phyloP scores from a whole-genome alignment of 2,888 invertebrate species.

The Andrena camellia region DNA sequence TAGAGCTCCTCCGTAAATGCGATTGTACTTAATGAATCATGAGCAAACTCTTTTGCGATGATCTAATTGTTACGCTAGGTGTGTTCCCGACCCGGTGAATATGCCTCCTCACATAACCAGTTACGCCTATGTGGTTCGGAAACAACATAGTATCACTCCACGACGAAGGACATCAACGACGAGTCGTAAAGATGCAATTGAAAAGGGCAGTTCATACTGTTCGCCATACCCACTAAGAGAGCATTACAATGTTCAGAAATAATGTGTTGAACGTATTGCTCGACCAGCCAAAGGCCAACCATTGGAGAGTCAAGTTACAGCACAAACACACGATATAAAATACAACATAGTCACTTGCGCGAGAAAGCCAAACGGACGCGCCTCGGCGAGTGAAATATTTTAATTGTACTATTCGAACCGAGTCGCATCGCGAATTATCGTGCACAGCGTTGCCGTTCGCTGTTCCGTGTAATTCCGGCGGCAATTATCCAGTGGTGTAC shows the following conservation, averaged over 20 bases:
- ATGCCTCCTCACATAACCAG: slow-evolving; percentile 54
- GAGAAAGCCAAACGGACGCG: slow-evolving; percentile 59
- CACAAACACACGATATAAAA: slow-evolving; percentile 59
- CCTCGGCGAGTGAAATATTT: slow-evolving; percentile 49
- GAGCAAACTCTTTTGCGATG: slow-evolving; percentile 67
- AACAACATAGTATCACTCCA: slow-evolving; percentile 57
- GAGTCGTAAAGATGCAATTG: slow-evolving; percentile 62
- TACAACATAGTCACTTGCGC: slow-evolving; percentile 58
- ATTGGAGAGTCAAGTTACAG: slow-evolving; percentile 53
- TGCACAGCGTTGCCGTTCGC: slow-evolving; percentile 12
- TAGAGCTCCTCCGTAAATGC: slow-evolving; percentile 68
- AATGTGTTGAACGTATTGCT: slow-evolving; percentile 48
- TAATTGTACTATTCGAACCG: slow-evolving; percentile 39
- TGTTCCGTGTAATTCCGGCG: slow-evolving; percentile 29
- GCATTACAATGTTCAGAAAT: slow-evolving; percentile 66
- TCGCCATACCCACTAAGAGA: slow-evolving; percentile 70
- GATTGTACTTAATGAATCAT: slow-evolving; percentile 70
- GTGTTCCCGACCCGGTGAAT: slow-evolving; percentile 62
- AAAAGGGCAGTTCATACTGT: slow-evolving; percentile 67
- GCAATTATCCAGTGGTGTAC: slow-evolving; percentile 37
- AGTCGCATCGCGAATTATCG: slow-evolving; percentile 21
- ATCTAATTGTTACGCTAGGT: slow-evolving; percentile 65
- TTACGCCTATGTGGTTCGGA: slow-evolving; percentile 56
- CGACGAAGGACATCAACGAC: slow-evolving; percentile 62
- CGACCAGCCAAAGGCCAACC: slow-evolving; percentile 35